Conservation (phyloP, 2,797 vertebrate genomes). For the Chromis chromis region DNA sequence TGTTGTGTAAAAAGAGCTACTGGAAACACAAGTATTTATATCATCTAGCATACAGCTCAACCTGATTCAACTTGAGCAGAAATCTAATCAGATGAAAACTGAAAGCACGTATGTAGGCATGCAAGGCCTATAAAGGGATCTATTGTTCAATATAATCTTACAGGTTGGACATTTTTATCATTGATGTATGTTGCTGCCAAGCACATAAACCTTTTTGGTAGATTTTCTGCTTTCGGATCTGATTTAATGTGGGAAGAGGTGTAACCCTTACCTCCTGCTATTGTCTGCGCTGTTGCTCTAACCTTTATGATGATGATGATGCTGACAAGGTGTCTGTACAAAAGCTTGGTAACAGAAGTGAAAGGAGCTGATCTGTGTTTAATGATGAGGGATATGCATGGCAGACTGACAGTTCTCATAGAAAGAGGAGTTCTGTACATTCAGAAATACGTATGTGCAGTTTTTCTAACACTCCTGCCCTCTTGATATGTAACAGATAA, state of each 20-base stretch:
- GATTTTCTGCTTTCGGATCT: not conserved
- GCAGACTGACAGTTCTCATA: conserved; percentile 1
- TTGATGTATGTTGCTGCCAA: not conserved
- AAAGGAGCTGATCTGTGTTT: conserved; percentile 12
- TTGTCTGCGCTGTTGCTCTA: conserved; percentile 37
- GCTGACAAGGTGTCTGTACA: not conserved
- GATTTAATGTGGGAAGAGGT: conserved; percentile 6
- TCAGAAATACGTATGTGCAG: too few relatives aligned
- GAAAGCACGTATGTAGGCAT: not conserved
- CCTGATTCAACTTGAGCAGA: not conserved
- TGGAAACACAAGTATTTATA: too few relatives aligned
- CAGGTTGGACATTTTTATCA: not conserved
- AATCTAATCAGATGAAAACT: not conserved
- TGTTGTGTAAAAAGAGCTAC: too few relatives aligned
- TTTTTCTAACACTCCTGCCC: too few relatives aligned
- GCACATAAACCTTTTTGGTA: not conserved
- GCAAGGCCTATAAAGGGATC: too few relatives aligned
- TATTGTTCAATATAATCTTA: not conserved
- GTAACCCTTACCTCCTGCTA: conserved; percentile 13
- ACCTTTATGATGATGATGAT: conserved; percentile 14
- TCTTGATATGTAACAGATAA: too few relatives aligned
- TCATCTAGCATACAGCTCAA: too few relatives aligned
- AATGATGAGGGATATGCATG: not conserved
- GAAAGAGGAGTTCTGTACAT: too few relatives aligned
- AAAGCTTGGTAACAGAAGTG: conserved; percentile 1